Evolutionary conservation across 1,140 invertebrate genomes (phyloP).

Genomic region (Plutomurus gul): DNA sequence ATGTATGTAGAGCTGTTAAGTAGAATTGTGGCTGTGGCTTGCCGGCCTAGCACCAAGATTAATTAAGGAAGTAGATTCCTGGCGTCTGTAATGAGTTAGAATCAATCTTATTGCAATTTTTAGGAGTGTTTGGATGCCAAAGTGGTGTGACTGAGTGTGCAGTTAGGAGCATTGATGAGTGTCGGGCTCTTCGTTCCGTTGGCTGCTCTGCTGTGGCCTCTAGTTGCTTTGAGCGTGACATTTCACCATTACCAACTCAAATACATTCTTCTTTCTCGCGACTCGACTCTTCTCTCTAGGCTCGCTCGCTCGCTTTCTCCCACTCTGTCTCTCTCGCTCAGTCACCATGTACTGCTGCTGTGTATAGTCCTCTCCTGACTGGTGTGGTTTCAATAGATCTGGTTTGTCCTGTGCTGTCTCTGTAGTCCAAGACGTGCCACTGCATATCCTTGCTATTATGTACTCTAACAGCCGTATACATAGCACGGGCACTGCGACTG

Average conservation of each 20-base stretch:
- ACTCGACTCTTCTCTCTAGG: background rate
- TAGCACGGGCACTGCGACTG: background rate
- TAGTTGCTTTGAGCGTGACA: constrained; percentile 32
- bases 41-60: constrained; percentile 2
- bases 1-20: background rate
- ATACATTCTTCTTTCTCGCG: constrained; percentile 21
- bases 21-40: background rate
- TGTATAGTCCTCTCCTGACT: background rate
- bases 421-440: background rate
- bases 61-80: constrained; percentile 37
- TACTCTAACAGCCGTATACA: too few species aligned
- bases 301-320: background rate
- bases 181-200: constrained; percentile 39
- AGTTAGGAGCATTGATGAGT: constrained; percentile 43
- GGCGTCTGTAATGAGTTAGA: constrained; percentile 40
- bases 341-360: background rate
- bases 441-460: background rate
- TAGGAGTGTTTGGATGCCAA: constrained; percentile 37
- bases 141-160: constrained; percentile 32
- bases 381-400: background rate
- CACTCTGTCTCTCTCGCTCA: background rate
- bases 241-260: constrained; percentile 39
- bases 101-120: constrained; percentile 48
- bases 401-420: background rate
- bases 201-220: constrained; percentile 5